Percentiles rank a stretch among this genome's conserved stretches.
These are phyloP conservation scores for Meda fulgida DNA, from an alignment of 2,797 vertebrate genomes.

Conservation along the genomic window DNA sequence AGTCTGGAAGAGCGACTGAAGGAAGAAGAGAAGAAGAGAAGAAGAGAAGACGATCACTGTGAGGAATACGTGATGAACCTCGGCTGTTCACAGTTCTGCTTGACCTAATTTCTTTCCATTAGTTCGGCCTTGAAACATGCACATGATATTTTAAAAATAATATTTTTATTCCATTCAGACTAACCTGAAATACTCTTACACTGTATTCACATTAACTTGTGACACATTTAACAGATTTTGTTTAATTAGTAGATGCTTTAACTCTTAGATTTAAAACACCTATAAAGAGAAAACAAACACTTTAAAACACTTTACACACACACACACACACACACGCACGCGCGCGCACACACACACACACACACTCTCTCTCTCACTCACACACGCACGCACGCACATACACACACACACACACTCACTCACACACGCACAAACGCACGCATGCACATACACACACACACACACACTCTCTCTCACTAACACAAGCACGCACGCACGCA, in stretches of 20 bases:
- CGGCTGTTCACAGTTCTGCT: not conserved
- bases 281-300: not conserved
- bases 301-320: no score
- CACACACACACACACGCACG: no score
- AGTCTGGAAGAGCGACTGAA: constrained; percentile 88
- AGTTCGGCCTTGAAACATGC: not conserved
- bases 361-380: no score
- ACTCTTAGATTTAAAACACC: not conserved
- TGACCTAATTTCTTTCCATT: not conserved
- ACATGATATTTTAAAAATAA: not conserved
- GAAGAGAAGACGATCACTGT: constrained; percentile 27
- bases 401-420: no score
- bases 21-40: not conserved
- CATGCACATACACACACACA: no score
- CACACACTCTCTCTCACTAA: no score
- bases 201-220: not conserved
- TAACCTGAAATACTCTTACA: not conserved
- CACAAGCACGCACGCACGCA: no score
- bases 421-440: no score
- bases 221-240: not conserved
- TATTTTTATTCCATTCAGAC: not conserved
- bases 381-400: no score
- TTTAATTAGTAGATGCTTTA: not conserved
- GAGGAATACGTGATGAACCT: not conserved
- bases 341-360: no score